Conservation (phyloP, 2,113 vertebrate species). For the Bambusicola thoracicus region DNA sequence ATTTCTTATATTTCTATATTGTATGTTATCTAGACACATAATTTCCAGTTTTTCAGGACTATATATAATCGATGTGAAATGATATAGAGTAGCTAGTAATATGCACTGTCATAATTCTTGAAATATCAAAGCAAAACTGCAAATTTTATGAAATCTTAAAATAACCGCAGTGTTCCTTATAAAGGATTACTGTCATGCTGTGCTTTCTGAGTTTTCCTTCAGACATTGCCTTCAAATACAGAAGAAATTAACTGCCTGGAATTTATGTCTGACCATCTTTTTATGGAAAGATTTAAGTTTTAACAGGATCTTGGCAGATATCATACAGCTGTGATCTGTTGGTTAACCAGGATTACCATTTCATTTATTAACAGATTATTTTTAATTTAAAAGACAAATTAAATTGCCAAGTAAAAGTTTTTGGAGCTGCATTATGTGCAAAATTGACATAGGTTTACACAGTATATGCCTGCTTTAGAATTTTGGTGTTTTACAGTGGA, state of each 20-base stretch:
- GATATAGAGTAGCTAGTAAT: neutral
- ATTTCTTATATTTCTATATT: neutral
- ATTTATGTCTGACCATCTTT: neutral
- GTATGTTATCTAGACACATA: accelerated
- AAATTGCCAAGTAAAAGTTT: constrained; percentile 18
- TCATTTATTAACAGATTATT: neutral
- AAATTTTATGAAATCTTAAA: neutral
- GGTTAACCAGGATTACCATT: neutral
- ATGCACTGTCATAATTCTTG: neutral
- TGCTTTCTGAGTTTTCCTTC: neutral
- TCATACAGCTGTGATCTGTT: neutral
- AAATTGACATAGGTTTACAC: constrained; percentile 43
- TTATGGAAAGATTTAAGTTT: neutral
- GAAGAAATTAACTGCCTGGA: neutral
- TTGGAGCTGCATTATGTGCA: constrained; percentile 11
- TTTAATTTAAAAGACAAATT: constrained; percentile 30
- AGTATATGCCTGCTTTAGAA: neutral
- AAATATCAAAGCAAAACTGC: neutral
- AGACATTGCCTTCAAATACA: neutral
- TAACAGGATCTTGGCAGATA: neutral
- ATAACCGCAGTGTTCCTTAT: neutral
- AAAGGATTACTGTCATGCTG: neutral
- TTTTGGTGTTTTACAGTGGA: neutral
- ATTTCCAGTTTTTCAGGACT: neutral
- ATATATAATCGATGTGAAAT: neutral